Percentiles rank a stretch among this genome's conserved stretches.
These are phyloP conservation scores for Ivindomyrus marchei DNA, from an alignment of 2,113 vertebrate genomes.

Conservation along the genomic window DNA sequence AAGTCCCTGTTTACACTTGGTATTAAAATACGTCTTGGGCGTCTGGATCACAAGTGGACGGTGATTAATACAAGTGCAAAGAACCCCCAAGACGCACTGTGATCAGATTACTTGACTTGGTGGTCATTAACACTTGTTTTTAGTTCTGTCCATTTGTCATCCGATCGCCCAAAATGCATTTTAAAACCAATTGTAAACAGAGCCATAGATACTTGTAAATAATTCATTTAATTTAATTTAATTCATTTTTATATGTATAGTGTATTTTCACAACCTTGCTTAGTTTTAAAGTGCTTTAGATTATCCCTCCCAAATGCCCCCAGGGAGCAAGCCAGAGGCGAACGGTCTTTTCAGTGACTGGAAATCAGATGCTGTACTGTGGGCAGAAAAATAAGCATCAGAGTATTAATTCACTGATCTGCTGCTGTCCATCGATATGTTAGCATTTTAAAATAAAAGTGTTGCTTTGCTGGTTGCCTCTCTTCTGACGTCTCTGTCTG, in stretches of 20 bases:
- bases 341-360: background rate
- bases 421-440: background rate
- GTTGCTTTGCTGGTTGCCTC: background rate
- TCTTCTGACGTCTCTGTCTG: conserved; percentile 44
- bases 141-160: background rate
- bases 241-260: background rate
- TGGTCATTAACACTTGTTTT: background rate
- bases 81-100: too few species aligned
- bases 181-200: background rate
- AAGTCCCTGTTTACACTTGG: background rate
- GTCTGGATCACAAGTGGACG: background rate
- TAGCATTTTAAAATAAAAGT: background rate
- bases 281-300: background rate
- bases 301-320: background rate
- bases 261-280: background rate
- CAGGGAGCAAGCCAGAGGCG: background rate
- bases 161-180: background rate
- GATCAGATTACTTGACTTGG: background rate
- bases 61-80: background rate
- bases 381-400: background rate
- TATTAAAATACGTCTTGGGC: background rate
- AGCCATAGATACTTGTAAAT: background rate
- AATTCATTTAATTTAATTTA: background rate
- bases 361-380: background rate
- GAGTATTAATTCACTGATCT: background rate